Conservation (phyloP, 2,113 vertebrate genomes). For the Mormyrus lacerda region DNA sequence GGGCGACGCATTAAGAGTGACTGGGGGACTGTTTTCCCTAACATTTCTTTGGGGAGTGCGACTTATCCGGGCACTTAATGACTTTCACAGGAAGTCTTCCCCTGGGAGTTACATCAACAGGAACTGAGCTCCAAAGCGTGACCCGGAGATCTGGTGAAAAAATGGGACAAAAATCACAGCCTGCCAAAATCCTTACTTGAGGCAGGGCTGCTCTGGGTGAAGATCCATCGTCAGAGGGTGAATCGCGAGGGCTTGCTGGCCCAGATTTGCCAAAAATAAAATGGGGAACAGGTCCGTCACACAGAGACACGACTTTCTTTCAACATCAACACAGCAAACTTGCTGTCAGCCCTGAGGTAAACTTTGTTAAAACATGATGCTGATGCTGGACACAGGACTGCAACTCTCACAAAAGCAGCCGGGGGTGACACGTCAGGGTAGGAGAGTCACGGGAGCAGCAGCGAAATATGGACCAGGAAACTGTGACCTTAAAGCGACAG, state of each 20-base stretch:
- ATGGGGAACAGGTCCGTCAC: background rate
- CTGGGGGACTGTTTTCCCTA: background rate
- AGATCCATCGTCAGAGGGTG: background rate
- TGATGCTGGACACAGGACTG: background rate
- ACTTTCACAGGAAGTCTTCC: conserved; percentile 8
- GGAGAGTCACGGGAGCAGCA: background rate
- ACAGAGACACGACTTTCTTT: background rate
- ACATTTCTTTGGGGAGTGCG: background rate
- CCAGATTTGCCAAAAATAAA: background rate
- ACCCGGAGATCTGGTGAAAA: background rate
- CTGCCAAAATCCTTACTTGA: background rate
- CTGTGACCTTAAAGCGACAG: background rate
- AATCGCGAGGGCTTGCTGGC: background rate
- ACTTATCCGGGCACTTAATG: background rate
- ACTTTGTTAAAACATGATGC: background rate
- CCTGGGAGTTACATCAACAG: background rate
- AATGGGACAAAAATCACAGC: background rate
- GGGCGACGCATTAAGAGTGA: background rate
- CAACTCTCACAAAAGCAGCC: background rate
- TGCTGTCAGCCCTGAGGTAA: background rate
- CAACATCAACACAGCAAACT: background rate
- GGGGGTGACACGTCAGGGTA: too few relatives aligned
- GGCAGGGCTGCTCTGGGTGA: background rate
- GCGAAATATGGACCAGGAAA: background rate
- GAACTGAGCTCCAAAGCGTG: background rate